Base-by-base conservation (phyloP, 2,888 invertebrate species). In the Nebria brevicollis region DNA sequence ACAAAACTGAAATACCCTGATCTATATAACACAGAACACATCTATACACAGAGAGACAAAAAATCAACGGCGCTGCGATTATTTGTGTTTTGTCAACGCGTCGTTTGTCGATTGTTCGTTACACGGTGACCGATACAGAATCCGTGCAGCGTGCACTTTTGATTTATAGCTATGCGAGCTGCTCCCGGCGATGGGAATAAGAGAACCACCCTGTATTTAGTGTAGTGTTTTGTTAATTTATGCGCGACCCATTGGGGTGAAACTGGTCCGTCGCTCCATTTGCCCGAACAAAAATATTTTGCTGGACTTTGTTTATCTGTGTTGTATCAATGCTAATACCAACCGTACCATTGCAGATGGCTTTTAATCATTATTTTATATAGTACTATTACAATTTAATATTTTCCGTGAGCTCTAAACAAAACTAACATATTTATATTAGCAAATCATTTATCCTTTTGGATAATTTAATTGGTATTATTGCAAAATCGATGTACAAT, bases 191-290 rank as follows among this genome's bases (percentile, higher is more conserved):
- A 43, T 73, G 73, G 73, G 73, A 73, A 54, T 54, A 54, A 54
- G 54, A 54, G 54, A 73, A 42, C 20, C 42, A 25, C 70, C 70
- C 26, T 15, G 70, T 34, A 25, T 34, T 5, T 73, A 41, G 73
- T 13, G 73, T 65, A 75, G 80, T 81, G 80, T 81, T 81, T 81
- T 81, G 80, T 81, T 81, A 81, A 81, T 81, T 81, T 81, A 81
- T 81, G 75, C 80, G 75, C 75, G 80, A 26, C 4, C 76, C 26
- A 20, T n/a, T 43, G 25, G 42, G 41, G 70, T 54, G 54, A 15
- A 68, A 75, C 80, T 54, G 65, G 70, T 70, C 26, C 64, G 73
- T 43, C 64, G 73, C 73, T 73, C 73, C 73, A 73, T 73, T 73
- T 73, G 13, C 26, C 73, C 20, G 73, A 43, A 41, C 34, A 73